These are phyloP conservation scores for Vulpes lagopus DNA, from an alignment of 2,113 vertebrate genomes.

Conservation along the genomic window DNA sequence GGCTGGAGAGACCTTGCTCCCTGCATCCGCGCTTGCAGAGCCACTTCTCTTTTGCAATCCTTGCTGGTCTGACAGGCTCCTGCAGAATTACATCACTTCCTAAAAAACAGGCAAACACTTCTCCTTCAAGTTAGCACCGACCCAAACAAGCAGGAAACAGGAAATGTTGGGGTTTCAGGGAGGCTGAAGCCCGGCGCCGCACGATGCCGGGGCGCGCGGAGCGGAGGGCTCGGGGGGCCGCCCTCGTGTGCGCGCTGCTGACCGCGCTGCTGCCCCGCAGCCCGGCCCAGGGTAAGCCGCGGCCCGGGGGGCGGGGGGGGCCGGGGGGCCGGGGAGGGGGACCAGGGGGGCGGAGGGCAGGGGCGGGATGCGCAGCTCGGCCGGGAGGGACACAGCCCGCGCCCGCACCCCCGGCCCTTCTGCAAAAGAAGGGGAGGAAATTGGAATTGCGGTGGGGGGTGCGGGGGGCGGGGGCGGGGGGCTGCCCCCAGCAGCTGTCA, in stretches of 20 bases:
- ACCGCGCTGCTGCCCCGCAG: conserved; percentile 5
- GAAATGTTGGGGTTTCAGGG: conserved; percentile 89
- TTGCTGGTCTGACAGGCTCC: conserved; percentile 92
- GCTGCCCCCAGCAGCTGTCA: too few species aligned
- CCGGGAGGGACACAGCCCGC: too few species aligned
- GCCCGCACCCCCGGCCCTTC: not conserved
- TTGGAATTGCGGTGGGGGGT: conserved; percentile 46
- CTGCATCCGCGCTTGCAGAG: conserved; percentile 77
- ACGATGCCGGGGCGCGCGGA: conserved; percentile 81
- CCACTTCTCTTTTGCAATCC: conserved; percentile 88
- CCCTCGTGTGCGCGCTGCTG: conserved; percentile 78
- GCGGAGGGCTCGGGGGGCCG: conserved; percentile 72
- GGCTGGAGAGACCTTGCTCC: conserved; percentile 55
- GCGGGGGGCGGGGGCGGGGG: not conserved
- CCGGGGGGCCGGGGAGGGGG: too few species aligned
- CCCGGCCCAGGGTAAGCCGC: conserved; percentile 88
- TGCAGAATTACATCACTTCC: conserved; percentile 94
- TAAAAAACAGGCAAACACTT: conserved; percentile 90
- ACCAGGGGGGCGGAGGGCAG: too few species aligned
- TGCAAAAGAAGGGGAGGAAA: conserved; percentile 72
- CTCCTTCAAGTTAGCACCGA: conserved; percentile 88
- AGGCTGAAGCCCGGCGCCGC: conserved; percentile 72
- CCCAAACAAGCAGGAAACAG: conserved; percentile 92
- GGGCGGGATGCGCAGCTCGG: too few species aligned
- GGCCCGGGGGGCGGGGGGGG: too few species aligned